Percentiles rank a stretch among this genome's conserved stretches.
Conservation (phyloP, 2,113 vertebrate species). For the Gnathonemus longibarbis region DNA sequence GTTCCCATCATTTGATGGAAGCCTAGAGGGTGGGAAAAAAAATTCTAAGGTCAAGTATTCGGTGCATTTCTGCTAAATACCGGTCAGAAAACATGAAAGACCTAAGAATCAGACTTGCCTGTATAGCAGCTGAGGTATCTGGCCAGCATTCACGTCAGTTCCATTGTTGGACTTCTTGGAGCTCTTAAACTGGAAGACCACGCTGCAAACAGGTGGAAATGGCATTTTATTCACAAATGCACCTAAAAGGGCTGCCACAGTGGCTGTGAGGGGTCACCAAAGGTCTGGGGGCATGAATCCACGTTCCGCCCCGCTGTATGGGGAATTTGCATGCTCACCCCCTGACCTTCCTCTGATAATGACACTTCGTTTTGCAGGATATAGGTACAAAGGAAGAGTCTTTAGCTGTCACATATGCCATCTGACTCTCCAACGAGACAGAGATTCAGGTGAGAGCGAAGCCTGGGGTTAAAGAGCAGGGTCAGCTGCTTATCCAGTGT, state of each 20-base stretch:
- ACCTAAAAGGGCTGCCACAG: background rate
- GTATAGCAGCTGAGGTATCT: slow-evolving; percentile 94
- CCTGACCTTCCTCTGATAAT: background rate
- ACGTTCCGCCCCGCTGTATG: background rate
- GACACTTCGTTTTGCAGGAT: background rate
- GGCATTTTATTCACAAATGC: background rate
- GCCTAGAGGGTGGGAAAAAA: slow-evolving; percentile 53
- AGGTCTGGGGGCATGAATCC: background rate
- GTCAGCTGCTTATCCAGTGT: background rate
- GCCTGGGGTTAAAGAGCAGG: background rate
- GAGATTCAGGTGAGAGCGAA: background rate
- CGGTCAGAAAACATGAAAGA: background rate
- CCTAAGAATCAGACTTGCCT: slow-evolving; percentile 57
- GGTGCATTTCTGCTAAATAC: background rate
- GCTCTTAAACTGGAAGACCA: slow-evolving; percentile 98
- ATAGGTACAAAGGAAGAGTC: background rate
- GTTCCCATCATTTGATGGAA: slow-evolving; percentile 93
- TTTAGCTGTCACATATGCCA: background rate
- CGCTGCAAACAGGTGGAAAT: slow-evolving; percentile 57
- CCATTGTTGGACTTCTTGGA: slow-evolving; percentile 99
- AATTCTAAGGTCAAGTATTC: background rate
- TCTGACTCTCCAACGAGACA: background rate
- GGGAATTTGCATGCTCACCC: background rate
- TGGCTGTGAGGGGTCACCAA: background rate
- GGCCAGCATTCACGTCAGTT: slow-evolving; percentile 96